Percentiles rank a stretch among this genome's conserved stretches.
These are phyloP conservation scores for Lophotis ruficrista DNA, from an alignment of 2,113 vertebrate genomes.

Conservation along the genomic window DNA sequence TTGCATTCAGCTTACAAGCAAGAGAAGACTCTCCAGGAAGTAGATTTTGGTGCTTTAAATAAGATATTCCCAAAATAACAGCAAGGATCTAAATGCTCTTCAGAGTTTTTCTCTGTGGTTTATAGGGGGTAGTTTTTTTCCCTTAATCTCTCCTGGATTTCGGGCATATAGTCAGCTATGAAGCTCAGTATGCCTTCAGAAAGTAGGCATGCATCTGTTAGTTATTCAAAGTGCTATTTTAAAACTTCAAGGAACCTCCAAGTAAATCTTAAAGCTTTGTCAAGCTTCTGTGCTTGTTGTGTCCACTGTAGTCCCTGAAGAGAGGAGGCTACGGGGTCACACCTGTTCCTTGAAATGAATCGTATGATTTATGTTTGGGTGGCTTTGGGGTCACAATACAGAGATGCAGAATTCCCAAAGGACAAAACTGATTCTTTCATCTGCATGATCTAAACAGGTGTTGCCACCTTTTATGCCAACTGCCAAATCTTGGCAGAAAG, in stretches of 20 bases:
- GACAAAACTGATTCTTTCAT: slow-evolving; percentile 54
- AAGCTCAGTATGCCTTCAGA: background rate
- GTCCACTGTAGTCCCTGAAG: background rate
- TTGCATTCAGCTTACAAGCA: background rate
- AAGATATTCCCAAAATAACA: background rate
- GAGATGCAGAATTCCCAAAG: slow-evolving; percentile 16
- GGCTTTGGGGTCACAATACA: slow-evolving; percentile 23
- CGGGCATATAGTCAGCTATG: background rate
- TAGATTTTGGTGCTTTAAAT: background rate
- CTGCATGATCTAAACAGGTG: slow-evolving; percentile 61
- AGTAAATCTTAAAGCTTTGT: background rate
- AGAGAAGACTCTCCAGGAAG: background rate
- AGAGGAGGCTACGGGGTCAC: slow-evolving; percentile 45
- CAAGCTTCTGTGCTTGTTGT: background rate
- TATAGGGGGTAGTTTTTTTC: background rate
- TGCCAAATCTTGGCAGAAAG: slow-evolving; percentile 44
- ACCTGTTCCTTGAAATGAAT: slow-evolving; percentile 62
- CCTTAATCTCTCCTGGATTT: background rate
- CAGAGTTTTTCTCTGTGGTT: background rate
- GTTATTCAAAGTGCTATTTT: background rate
- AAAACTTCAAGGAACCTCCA: background rate
- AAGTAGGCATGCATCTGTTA: background rate
- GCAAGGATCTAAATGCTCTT: background rate
- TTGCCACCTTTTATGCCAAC: slow-evolving; percentile 61
- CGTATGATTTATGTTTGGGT: slow-evolving; percentile 38